Evolutionary conservation across 2,888 invertebrate species (phyloP).

Genomic region (Eupithecia centaureata): DNA sequence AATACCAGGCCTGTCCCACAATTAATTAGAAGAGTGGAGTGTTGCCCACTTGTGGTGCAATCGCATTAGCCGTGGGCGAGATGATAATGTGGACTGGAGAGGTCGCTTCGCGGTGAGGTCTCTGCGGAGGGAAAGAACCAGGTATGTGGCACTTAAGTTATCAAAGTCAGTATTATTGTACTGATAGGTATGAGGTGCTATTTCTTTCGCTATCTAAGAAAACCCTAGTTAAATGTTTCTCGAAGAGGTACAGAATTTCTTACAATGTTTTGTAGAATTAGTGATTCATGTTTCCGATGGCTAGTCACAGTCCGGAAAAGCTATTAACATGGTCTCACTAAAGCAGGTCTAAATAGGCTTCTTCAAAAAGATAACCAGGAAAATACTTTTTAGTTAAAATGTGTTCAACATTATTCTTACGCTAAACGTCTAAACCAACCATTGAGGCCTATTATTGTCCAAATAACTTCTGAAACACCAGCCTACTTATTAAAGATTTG

Average conservation of each 20-base stretch:
- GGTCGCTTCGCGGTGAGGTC: constrained; percentile 70
- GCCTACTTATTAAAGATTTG: too few relatives aligned
- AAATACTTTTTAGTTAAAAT: too few relatives aligned
- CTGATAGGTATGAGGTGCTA: neutral
- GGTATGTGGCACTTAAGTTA: constrained; percentile 27
- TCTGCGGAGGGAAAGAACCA: neutral
- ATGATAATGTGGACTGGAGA: constrained; percentile 62
- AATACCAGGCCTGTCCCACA: constrained; percentile 59
- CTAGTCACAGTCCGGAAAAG: too few relatives aligned
- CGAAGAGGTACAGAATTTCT: neutral
- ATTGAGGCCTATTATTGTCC: too few relatives aligned
- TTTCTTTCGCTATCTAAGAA: neutral
- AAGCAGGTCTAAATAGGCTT: too few relatives aligned
- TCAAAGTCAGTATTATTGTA: neutral
- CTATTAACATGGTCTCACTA: too few relatives aligned
- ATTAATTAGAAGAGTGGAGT: constrained; percentile 57
- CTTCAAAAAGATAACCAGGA: too few relatives aligned
- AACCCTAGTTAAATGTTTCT: neutral
- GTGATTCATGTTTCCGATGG: too few relatives aligned
- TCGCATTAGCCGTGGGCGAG: constrained; percentile 65
- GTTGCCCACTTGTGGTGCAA: constrained; percentile 55
- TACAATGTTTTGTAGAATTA: too few relatives aligned
- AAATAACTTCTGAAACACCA: too few relatives aligned
- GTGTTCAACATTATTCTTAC: too few relatives aligned
- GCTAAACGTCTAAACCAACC: too few relatives aligned